Evolutionary conservation across 2,888 invertebrate genomes (phyloP).

Genomic region (Agrenia bidenticulata): DNA sequence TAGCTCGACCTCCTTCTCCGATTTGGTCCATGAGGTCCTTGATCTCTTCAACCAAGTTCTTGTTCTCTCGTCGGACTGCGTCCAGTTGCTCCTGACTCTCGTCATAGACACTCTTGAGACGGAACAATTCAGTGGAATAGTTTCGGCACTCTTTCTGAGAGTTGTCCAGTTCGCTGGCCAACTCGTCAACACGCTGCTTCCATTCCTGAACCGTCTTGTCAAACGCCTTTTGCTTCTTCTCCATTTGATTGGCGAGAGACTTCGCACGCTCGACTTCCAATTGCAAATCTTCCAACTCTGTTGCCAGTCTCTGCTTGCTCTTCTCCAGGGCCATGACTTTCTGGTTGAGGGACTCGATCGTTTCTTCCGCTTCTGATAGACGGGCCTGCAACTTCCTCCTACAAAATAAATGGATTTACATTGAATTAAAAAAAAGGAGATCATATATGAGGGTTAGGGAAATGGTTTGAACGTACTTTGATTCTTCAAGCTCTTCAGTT

Average conservation of each 20-base stretch:
- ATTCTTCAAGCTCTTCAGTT: constrained; percentile 90
- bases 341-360: constrained; percentile 95
- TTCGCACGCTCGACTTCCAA: constrained; percentile 97
- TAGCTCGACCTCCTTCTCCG: constrained; percentile 98
- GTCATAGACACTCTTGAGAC: constrained; percentile 93
- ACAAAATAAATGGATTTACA: too few species aligned
- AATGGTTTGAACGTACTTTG: constrained; percentile 63
- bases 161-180: constrained; percentile 95
- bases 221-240: constrained; percentile 99
- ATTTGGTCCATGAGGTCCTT: constrained; percentile 78
- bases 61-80: constrained; percentile 98
- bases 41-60: constrained; percentile 99
- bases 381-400: constrained; percentile 90
- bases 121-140: constrained; percentile 99
- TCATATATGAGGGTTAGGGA: neutral
- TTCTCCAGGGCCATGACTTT: constrained; percentile 96
- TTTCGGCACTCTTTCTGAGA: constrained; percentile 99
- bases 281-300: constrained; percentile 96
- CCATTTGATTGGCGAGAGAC: constrained; percentile 91
- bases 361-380: constrained; percentile 88
- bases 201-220: constrained; percentile 99
- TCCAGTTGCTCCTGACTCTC: constrained; percentile 97
- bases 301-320: constrained; percentile 94
- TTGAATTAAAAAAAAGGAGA: neutral
- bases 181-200: constrained; percentile 98